Conservation (phyloP, 1,140 invertebrate genomes). For the Mesaphorura yosii region DNA sequence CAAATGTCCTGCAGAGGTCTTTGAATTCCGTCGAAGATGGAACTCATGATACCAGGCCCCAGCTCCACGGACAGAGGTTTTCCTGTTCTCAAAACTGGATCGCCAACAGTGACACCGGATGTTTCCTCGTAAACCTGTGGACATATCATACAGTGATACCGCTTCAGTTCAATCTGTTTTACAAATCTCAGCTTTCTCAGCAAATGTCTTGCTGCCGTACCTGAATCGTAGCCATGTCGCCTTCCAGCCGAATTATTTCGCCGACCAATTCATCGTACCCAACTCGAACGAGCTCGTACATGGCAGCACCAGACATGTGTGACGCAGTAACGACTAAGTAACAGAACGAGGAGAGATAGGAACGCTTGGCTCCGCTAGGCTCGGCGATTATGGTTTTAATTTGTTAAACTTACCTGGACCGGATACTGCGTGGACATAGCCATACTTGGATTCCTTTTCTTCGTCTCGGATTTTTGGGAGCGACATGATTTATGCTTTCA, state of each 20-base stretch:
- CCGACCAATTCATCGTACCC: slow-evolving; percentile 96
- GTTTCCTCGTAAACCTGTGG: slow-evolving; percentile 99
- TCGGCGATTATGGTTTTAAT: not conserved
- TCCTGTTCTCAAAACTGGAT: slow-evolving; percentile 94
- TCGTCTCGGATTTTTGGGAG: slow-evolving; percentile 65
- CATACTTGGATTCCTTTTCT: slow-evolving; percentile 77
- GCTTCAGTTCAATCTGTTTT: not conserved
- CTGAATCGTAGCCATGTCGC: slow-evolving; percentile 99
- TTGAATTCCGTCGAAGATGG: slow-evolving; percentile 98
- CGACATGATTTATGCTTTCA: too few species aligned
- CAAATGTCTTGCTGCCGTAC: too few species aligned
- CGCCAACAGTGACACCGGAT: slow-evolving; percentile 97
- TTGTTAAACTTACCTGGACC: slow-evolving; percentile 68
- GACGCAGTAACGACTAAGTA: slow-evolving; percentile 91
- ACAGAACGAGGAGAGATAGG: slow-evolving; percentile 15
- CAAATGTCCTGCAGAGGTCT: slow-evolving; percentile 93
- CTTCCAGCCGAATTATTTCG: slow-evolving; percentile 98
- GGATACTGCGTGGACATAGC: slow-evolving; percentile 92
- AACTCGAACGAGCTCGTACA: slow-evolving; percentile 99
- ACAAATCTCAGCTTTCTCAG: not conserved
- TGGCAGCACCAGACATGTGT: slow-evolving; percentile 97
- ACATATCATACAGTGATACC: slow-evolving; percentile 38
- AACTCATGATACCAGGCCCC: slow-evolving; percentile 97
- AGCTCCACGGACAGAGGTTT: slow-evolving; percentile 97
- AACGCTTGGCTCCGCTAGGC: not conserved